phyloP scores from a whole-genome alignment of 2,113 vertebrate genomes.

The Eptesicus fuscus region DNA sequence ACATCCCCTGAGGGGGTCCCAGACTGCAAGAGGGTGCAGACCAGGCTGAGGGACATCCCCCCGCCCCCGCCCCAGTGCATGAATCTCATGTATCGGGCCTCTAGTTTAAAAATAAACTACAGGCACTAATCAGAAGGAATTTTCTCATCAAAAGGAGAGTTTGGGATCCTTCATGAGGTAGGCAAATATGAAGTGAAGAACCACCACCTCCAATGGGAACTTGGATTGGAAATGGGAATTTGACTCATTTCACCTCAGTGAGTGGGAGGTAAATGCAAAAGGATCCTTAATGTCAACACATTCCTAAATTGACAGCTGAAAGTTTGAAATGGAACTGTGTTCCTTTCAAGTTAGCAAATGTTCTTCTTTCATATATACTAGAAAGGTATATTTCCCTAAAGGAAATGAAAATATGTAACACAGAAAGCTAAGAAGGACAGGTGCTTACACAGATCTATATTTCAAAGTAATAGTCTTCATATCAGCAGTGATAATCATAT shows the following conservation, averaged over 20 bases:
- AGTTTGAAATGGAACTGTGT: neutral
- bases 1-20: no score
- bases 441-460: neutral
- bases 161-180: neutral
- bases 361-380: neutral
- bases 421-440: neutral
- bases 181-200: neutral
- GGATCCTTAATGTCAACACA: neutral
- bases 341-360: neutral
- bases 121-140: neutral
- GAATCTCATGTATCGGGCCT: no score
- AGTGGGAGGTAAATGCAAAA: neutral
- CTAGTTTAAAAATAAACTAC: neutral
- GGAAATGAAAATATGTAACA: neutral
- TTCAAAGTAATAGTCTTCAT: neutral
- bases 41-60: no score
- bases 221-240: slow-evolving; percentile 20
- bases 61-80: no score
- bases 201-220: neutral
- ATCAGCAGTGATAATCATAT: neutral
- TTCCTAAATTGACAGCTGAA: neutral
- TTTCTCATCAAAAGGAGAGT: neutral
- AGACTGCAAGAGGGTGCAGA: no score
- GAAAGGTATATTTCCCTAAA: neutral
- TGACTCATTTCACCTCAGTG: neutral